Base-by-base conservation (phyloP, 1,140 invertebrate species). In the Drosophila leontia region DNA sequence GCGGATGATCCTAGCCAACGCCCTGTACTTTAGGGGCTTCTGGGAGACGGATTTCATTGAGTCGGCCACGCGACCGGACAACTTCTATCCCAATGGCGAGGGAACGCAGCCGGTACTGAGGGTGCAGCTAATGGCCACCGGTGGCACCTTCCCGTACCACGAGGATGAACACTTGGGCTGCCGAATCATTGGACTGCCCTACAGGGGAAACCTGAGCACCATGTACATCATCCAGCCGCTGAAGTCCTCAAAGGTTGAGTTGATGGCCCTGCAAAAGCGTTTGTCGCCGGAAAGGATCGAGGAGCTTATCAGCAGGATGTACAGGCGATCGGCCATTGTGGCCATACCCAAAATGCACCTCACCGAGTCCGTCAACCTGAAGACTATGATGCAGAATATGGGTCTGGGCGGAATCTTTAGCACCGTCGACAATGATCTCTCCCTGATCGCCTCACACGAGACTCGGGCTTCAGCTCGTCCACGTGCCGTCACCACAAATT, bases 21-120 rank as follows among this genome's bases (percentile, higher is more conserved):
- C 96, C 0, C 91, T 97, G 7, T 97, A 97, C 70, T 97, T 97
- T 61, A 96, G 95, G 79, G 96, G 95, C 13, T 94, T 94, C 53
- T 97, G 97, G 97, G 94, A 96, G 39, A 93, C 94, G n/a, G 94
- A 95, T 48, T 97, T 97, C 78, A 92, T 95, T 8, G 77, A 87
- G 0, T 87, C 91, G 3, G 76, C 96, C 0, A 94, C 92, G 63
- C 92, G 90, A 93, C 47, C 53, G 35, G 94, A 92, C 47, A 92
- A 93, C 51, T 94, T 94, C 67, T 94, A 93, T 84, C 88, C 93
- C 2, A 83, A 94, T 68, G 93, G 93, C 42, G 68, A 79, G 60
- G 78, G 94, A n/a, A 91, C 93, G 0, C 32, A 70, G 12, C 84
- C 91, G 6, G 91, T 94, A 0, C 75, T 96, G 4, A 84, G 93